Evolutionary conservation across 2,888 invertebrate species (phyloP).

Genomic region (Tenthredo notha): DNA sequence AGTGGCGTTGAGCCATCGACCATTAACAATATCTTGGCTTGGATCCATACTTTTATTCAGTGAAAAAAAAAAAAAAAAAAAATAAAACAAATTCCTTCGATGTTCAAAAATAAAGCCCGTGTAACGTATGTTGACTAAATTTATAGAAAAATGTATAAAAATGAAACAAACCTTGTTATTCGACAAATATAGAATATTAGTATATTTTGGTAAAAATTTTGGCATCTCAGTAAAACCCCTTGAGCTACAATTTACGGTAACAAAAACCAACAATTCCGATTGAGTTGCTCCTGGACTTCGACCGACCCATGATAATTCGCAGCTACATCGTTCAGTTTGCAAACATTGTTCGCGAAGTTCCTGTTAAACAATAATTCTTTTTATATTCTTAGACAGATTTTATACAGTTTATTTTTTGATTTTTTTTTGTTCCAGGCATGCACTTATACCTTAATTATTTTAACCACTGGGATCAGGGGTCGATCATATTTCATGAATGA

Average conservation of each 20-base stretch:
- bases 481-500: slow-evolving; percentile 83
- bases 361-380: slow-evolving; percentile 71
- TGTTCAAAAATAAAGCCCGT: background rate
- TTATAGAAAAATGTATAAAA: background rate
- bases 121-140: background rate
- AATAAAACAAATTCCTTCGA: background rate
- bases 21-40: background rate
- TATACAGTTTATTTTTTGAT: background rate
- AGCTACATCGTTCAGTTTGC: slow-evolving; percentile 66
- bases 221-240: slow-evolving; percentile 82
- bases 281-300: slow-evolving; percentile 72
- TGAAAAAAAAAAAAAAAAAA: background rate
- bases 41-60: background rate
- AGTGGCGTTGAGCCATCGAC: background rate
- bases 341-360: slow-evolving; percentile 83
- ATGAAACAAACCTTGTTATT: slow-evolving; percentile 82
- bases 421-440: background rate
- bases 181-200: slow-evolving; percentile 84
- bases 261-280: slow-evolving; percentile 82
- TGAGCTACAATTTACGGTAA: slow-evolving; percentile 85
- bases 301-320: slow-evolving; percentile 84
- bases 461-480: slow-evolving; percentile 83
- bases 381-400: background rate
- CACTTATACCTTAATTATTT: slow-evolving; percentile 83
- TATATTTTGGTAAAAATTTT: slow-evolving; percentile 82